Evolutionary conservation across 2,888 invertebrate species (phyloP), one percentile per base, ranked within the genome.

Genomic region (Cryptocephalus moraei): DNA sequence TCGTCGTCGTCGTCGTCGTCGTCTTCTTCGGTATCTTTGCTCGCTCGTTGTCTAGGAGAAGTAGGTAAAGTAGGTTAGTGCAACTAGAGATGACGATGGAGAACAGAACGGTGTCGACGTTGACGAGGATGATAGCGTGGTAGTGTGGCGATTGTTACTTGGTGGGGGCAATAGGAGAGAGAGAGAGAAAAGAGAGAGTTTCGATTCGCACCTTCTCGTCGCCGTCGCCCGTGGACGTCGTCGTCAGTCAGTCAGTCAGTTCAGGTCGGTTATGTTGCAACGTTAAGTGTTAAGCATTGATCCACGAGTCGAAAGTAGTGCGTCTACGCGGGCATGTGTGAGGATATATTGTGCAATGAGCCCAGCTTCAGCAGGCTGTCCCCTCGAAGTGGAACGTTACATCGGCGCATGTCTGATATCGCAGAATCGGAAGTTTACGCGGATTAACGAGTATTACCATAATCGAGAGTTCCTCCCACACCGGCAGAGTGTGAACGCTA

Each of bases 321-420:
- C 36, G 12, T 36, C 12, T 11, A 11, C 6, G 36, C 47, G 51
- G 56, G 56, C 54, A 60, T 59, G 57, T 51, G 53, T 52, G n/a
- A n/a, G 36, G 33, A 22, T 39, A 43, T 32, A 43, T 34, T 69
- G 73, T 78, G 60, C 77, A 72, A 86, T 85, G 85, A 84, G 85
- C 79, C 85, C 84, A 72, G 82, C 82, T 70, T 76, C 77, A 68
- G 74, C 76, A 66, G 77, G 77, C 60, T 22, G 22, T 22, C 69
- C 72, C 60, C 66, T 78, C 54, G 77, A 78, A 69, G 76, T 79
- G 61, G 80, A 81, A 71, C 74, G 78, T 58, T 81, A 80, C 65
- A 76, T 80, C 57, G 80, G 80, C 48, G 78, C 78, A 56, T 80
- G 78, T 63, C 66, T 81, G 52, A 79, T 80, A 55, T 58, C 61